Percentiles rank a stretch among this genome's conserved stretches.
phyloP scores from a whole-genome alignment of 2,888 invertebrate genomes.

The Trichacis sp. region DNA sequence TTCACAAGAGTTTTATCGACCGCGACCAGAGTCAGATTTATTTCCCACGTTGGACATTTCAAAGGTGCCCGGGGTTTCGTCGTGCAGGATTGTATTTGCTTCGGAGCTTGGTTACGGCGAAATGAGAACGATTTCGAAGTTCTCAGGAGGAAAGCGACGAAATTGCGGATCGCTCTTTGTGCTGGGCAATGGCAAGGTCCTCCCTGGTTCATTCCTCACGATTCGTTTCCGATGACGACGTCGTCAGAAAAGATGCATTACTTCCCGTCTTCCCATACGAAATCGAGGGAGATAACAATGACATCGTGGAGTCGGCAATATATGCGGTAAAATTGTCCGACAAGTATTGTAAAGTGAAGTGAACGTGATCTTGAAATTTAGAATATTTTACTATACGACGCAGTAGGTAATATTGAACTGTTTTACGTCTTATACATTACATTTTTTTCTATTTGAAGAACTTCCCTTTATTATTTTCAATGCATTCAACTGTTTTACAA shows the following conservation, averaged over 20 bases:
- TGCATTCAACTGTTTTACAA: no score
- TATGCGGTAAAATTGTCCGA: no score
- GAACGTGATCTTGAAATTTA: no score
- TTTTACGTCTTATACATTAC: no score
- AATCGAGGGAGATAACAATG: no score
- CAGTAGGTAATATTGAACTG: no score
- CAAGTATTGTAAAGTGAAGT: no score
- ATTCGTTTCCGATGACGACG: not conserved
- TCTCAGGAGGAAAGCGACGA: not conserved
- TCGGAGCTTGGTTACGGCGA: not conserved
- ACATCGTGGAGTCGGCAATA: no score
- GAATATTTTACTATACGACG: no score
- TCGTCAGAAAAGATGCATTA: not conserved
- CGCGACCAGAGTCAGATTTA: not conserved
- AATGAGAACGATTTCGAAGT: not conserved
- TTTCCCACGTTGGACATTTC: not conserved
- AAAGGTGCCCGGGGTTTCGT: not conserved
- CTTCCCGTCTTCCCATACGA: not conserved
- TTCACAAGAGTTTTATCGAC: slow-evolving; percentile 2
- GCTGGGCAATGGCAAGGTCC: not conserved
- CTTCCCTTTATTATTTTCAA: no score
- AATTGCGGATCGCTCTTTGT: not conserved
- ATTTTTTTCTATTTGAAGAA: no score
- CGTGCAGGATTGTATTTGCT: not conserved
- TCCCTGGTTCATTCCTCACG: not conserved